phyloP scores from a whole-genome alignment of 2,113 vertebrate species.

The Silurus meridionalis region DNA sequence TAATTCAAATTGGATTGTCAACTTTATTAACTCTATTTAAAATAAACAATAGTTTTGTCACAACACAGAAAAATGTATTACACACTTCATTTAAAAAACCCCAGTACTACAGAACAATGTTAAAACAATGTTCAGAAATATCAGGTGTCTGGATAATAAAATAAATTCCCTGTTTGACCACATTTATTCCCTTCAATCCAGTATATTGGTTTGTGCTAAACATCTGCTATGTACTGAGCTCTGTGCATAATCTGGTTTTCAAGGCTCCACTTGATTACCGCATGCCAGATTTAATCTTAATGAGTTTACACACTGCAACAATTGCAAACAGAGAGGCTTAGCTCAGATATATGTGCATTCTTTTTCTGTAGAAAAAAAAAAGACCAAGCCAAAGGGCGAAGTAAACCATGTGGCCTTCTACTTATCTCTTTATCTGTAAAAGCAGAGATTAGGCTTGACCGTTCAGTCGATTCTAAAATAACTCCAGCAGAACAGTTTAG shows the following conservation, averaged over 20 bases:
- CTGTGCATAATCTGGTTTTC: background rate
- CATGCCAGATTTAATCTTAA: constrained; percentile 18
- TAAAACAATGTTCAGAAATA: background rate
- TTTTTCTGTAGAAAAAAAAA: background rate
- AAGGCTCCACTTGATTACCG: background rate
- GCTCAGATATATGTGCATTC: background rate
- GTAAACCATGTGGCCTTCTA: constrained; percentile 1
- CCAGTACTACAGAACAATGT: background rate
- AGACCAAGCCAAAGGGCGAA: background rate
- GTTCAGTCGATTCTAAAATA: constrained; percentile 16
- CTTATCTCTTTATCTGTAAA: constrained; percentile 21
- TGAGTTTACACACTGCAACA: background rate
- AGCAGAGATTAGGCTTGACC: background rate
- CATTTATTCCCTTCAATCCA: background rate
- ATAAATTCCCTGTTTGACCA: background rate
- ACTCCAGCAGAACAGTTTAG: background rate
- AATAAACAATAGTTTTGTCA: background rate
- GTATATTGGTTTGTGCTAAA: constrained; percentile 3
- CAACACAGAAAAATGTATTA: background rate
- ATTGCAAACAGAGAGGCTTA: background rate
- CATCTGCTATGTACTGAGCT: background rate
- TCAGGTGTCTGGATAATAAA: background rate
- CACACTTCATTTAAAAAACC: background rate
- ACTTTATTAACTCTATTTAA: background rate
- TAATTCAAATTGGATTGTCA: background rate